phyloP scores from a whole-genome alignment of 2,113 vertebrate species.

The Scortum barcoo region DNA sequence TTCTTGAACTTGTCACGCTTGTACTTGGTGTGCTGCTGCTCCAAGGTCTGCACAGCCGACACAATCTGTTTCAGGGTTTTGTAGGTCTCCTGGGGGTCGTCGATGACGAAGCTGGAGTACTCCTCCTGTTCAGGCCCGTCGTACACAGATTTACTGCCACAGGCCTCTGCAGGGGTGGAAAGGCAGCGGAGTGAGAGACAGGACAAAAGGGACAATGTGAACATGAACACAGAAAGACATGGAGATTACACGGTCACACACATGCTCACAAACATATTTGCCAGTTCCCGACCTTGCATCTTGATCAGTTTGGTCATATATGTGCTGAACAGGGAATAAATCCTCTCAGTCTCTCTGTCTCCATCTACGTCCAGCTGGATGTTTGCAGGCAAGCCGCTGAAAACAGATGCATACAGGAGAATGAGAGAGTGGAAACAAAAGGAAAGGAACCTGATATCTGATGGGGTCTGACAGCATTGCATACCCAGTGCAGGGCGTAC shows the following conservation, averaged over 20 bases:
- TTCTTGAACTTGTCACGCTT: slow-evolving; percentile 97
- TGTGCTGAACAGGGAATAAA: slow-evolving; percentile 94
- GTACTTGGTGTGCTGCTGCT: slow-evolving; percentile 95
- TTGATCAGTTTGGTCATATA: slow-evolving; percentile 96
- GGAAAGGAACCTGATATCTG: background rate
- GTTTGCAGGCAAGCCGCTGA: slow-evolving; percentile 94
- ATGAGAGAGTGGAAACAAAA: slow-evolving; percentile 32
- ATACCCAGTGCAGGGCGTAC: slow-evolving; percentile 96
- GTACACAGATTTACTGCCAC: slow-evolving; percentile 96
- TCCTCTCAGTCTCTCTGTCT: slow-evolving; percentile 96
- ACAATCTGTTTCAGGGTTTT: slow-evolving; percentile 93
- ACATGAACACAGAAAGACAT: background rate
- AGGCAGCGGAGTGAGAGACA: slow-evolving; percentile 1
- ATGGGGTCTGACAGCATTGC: slow-evolving; percentile 15
- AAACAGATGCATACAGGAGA: slow-evolving; percentile 41
- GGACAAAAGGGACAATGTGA: background rate
- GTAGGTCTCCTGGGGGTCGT: slow-evolving; percentile 96
- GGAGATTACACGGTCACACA: background rate
- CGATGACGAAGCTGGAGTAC: slow-evolving; percentile 94
- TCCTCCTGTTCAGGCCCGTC: slow-evolving; percentile 97
- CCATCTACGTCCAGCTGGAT: slow-evolving; percentile 98
- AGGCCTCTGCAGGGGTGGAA: slow-evolving; percentile 88
- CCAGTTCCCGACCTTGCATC: slow-evolving; percentile 93
- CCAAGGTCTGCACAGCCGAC: slow-evolving; percentile 89
- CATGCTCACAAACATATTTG: background rate